Percentiles rank a stretch among this genome's conserved stretches.
These are phyloP conservation scores for Gadus chalcogrammus DNA, from an alignment of 2,113 vertebrate genomes.

Conservation along the genomic window DNA sequence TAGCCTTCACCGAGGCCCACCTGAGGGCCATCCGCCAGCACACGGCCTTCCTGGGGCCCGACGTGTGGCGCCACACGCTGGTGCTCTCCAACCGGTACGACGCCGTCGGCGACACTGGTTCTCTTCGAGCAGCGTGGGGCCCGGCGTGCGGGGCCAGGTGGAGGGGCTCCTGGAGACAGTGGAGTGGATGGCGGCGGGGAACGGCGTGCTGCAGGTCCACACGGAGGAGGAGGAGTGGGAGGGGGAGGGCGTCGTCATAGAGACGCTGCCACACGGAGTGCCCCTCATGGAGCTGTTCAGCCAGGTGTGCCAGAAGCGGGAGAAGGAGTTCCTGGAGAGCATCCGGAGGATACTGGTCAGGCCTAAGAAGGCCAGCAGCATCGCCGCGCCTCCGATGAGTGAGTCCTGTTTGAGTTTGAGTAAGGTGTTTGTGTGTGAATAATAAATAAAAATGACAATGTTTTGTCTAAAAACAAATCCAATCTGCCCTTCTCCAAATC, in stretches of 20 bases:
- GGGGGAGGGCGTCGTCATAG: neutral
- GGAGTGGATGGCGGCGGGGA: slow-evolving; percentile 5
- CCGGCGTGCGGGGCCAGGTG: slow-evolving; percentile 9
- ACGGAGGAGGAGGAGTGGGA: neutral
- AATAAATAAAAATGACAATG: no score
- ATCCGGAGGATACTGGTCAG: neutral
- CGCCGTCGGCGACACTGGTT: neutral
- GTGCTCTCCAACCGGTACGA: slow-evolving; percentile 16
- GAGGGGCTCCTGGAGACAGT: slow-evolving; percentile 17
- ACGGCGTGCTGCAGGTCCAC: neutral
- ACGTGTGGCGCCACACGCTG: slow-evolving; percentile 17
- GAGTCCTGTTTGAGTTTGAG: neutral
- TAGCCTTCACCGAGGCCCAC: neutral
- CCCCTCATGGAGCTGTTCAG: neutral
- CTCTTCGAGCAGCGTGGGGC: neutral
- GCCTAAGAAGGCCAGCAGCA: neutral
- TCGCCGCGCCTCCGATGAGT: neutral
- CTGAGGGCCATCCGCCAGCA: slow-evolving; percentile 19
- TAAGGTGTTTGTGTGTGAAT: no score
- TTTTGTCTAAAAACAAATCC: no score
- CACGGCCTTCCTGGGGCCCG: neutral
- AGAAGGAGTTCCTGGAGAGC: neutral
- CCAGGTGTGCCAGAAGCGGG: neutral
- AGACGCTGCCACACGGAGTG: neutral
- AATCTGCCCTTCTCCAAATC: no score